Base-by-base conservation (phyloP, 1,140 invertebrate species). In the Wiebesia pumilae region DNA sequence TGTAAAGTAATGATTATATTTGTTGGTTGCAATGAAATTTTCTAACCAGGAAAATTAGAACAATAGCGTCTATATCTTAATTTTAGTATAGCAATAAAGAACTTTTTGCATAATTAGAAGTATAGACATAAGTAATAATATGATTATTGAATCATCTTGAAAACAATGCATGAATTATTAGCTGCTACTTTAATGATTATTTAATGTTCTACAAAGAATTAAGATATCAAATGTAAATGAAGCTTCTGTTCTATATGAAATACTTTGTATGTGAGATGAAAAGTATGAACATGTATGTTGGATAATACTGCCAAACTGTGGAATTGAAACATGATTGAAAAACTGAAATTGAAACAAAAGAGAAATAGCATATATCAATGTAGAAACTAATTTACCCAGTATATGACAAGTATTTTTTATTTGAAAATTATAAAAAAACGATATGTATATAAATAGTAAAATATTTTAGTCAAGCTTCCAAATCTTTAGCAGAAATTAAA, bases 401-500 rank as follows among this genome's bases (percentile, higher is more conserved):
- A 0, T 80, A 80, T 54, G 14, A 80, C 33, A 86, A 81, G 51
- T 86, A 86, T 54, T 75, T 81, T 77, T 85, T 86, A 86, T 65
- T 12, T 73, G 65, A 81, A 67, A 86, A 83, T 77, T 47, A 77
- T 43, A 79, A 67, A 86, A 86, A 79, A 77, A 82, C 67, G 65
- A 81, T 58, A 80, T 73, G 54, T 78, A 27, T 83, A 81, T 81
- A n/a, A 67, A 85, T 85, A 81, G 54, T 77, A 82, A 65, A 85
- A 77, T 81, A 40, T 83, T 35, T 21, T 58, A 80, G 54, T 84
- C 24, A 79, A 43, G 65, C 86, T 87, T 87, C 86, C 86, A 80
- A n/a, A n/a, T n/a, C n/a, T n/a, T n/a, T n/a, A n/a, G n/a, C n/a
- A n/a, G n/a, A n/a, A n/a, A n/a, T n/a, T n/a, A n/a, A n/a, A n/a